Percentiles rank a stretch among this genome's conserved stretches.
Conservation (phyloP, 2,888 invertebrate species). For the Uropetala carovei region DNA sequence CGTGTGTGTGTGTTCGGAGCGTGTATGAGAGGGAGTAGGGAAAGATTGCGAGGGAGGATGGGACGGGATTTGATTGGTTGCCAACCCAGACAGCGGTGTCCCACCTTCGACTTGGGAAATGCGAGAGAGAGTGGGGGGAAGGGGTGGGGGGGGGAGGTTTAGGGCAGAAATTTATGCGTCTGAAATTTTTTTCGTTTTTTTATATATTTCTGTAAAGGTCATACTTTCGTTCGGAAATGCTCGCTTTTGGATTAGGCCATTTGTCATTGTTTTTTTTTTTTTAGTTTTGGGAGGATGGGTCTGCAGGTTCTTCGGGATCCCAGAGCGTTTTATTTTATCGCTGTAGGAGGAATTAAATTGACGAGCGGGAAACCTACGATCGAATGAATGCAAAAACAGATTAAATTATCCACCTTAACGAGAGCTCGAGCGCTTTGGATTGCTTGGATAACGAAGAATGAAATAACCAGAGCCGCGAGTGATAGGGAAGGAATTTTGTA, state of each 20-base stretch:
- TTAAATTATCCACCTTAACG: constrained; percentile 16
- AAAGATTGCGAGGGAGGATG: neutral
- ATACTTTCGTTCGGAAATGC: neutral
- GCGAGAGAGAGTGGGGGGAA: neutral
- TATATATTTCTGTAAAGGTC: too few relatives aligned
- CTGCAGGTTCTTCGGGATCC: neutral
- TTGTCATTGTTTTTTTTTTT: neutral
- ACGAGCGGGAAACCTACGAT: neutral
- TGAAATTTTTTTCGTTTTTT: neutral
- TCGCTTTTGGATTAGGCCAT: neutral
- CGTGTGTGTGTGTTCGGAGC: neutral
- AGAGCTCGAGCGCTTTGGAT: neutral
- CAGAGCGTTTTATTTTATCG: neutral
- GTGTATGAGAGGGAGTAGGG: neutral
- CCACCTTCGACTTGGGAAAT: neutral
- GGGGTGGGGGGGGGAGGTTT: neutral
- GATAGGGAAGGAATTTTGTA: too few relatives aligned
- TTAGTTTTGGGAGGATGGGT: neutral
- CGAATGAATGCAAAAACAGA: neutral
- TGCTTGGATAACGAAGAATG: neutral
- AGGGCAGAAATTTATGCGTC: neutral
- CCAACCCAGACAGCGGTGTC: neutral
- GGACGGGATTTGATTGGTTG: neutral
- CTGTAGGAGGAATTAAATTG: neutral
- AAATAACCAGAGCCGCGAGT: too few relatives aligned